These are phyloP conservation scores for Bimastos eiseni DNA, from an alignment of 2,888 invertebrate species.

Conservation along the genomic window DNA sequence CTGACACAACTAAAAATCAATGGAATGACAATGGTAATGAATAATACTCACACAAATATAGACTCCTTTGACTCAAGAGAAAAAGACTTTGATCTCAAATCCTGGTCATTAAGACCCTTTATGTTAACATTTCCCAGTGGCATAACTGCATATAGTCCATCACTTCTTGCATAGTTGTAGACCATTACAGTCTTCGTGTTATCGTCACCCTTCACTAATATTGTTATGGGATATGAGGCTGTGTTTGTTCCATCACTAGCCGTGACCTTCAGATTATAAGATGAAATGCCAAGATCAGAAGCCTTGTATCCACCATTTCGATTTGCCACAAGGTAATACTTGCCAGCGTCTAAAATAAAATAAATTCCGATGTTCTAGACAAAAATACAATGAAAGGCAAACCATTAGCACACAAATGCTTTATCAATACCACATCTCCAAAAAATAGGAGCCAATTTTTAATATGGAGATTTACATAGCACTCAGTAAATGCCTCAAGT, in stretches of 20 bases:
- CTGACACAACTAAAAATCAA: not conserved
- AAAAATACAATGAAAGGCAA: not conserved
- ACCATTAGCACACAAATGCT: not conserved
- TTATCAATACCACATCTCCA: not conserved
- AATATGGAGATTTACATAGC: not conserved
- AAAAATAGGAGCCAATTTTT: not conserved
- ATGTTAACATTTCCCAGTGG: constrained; percentile 87
- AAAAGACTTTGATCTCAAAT: constrained; percentile 93
- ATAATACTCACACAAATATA: constrained; percentile 10
- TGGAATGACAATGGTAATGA: not conserved
- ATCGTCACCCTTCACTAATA: constrained; percentile 93
- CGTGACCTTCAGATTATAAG: constrained; percentile 37
- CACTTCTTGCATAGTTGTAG: constrained; percentile 79
- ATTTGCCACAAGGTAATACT: constrained; percentile 30
- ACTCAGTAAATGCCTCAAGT: not conserved
- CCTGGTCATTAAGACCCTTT: constrained; percentile 97
- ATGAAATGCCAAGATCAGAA: constrained; percentile 24
- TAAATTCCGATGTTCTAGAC: not conserved
- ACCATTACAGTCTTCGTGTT: constrained; percentile 77
- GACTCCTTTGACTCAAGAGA: constrained; percentile 40
- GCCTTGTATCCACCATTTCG: constrained; percentile 35
- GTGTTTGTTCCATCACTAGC: not conserved
- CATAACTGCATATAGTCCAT: constrained; percentile 65
- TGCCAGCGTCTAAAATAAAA: not conserved
- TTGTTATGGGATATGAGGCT: constrained; percentile 29